These are phyloP conservation scores for Actias luna DNA, from an alignment of 2,888 invertebrate species.

Conservation along the genomic window DNA sequence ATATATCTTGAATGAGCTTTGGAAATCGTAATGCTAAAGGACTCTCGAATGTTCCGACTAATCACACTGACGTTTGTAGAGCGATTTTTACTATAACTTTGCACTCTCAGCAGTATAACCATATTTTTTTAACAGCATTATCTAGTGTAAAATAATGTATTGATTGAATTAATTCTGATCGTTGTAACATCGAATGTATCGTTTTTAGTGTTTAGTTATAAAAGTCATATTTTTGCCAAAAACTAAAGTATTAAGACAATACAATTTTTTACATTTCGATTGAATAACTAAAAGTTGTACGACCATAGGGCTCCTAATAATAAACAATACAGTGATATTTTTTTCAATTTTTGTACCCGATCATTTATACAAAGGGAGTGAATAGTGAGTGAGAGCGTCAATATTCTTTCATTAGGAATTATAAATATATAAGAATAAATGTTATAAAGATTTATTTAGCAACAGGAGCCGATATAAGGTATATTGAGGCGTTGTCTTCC, in stretches of 20 bases:
- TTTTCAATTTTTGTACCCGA: conserved; percentile 12
- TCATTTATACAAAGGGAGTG: conserved; percentile 29
- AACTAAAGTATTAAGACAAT: background rate
- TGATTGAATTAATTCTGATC: too few relatives aligned
- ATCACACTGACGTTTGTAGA: background rate
- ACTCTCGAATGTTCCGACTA: background rate
- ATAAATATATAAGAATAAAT: conserved; percentile 64
- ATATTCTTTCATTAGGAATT: conserved; percentile 65
- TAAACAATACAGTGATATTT: background rate
- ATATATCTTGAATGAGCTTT: background rate
- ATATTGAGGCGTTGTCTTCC: conserved; percentile 14
- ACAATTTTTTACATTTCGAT: background rate
- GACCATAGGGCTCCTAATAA: background rate
- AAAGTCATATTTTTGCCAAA: background rate
- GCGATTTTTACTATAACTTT: background rate
- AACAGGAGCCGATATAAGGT: conserved; percentile 50
- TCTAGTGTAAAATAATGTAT: too few relatives aligned
- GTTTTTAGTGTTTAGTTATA: too few relatives aligned
- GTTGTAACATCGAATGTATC: too few relatives aligned
- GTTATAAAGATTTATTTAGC: conserved; percentile 36
- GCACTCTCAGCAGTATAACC: background rate
- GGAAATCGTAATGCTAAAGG: background rate
- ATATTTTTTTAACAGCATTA: background rate
- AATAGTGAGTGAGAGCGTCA: conserved; percentile 34
- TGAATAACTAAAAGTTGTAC: background rate